These are phyloP conservation scores for Babyrousa celebensis DNA, from an alignment of 2,797 vertebrate species.

Conservation along the genomic window DNA sequence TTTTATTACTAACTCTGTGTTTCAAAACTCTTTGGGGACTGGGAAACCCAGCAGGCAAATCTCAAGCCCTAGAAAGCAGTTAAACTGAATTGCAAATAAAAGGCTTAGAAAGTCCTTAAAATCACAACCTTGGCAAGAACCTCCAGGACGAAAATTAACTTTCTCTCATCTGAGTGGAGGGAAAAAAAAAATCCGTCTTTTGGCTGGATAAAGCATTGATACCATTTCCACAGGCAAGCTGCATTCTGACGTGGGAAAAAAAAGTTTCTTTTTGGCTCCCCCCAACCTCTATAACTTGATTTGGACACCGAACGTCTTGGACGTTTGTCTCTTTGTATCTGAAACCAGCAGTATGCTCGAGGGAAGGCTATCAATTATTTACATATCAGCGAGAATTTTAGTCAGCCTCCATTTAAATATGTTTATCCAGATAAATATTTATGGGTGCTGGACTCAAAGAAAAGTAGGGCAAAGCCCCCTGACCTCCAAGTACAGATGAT, in stretches of 20 bases:
- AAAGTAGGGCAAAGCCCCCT: not conserved
- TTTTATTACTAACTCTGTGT: slow-evolving; percentile 76
- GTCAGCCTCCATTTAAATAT: not conserved
- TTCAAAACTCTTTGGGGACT: slow-evolving; percentile 67
- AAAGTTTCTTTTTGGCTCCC: not conserved
- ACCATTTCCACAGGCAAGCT: not conserved
- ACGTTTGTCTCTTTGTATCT: not conserved
- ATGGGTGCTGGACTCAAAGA: not conserved
- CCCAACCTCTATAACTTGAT: not conserved
- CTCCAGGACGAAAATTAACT: slow-evolving; percentile 66
- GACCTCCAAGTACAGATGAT: not conserved
- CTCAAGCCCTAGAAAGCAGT: slow-evolving; percentile 74
- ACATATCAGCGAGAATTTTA: slow-evolving; percentile 40
- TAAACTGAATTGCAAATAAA: slow-evolving; percentile 76
- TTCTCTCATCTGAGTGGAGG: slow-evolving; percentile 42
- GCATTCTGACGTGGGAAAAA: not conserved
- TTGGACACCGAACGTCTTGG: not conserved
- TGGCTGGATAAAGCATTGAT: not conserved
- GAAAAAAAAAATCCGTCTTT: slow-evolving; percentile 28
- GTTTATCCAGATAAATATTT: not conserved
- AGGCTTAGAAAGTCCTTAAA: slow-evolving; percentile 71
- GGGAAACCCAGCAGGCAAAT: slow-evolving; percentile 68
- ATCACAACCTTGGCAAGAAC: slow-evolving; percentile 50
- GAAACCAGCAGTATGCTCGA: slow-evolving; percentile 20
- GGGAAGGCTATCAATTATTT: not conserved